These are phyloP conservation scores for Nebria ingens DNA, from an alignment of 1,140 invertebrate genomes.

Conservation along the genomic window DNA sequence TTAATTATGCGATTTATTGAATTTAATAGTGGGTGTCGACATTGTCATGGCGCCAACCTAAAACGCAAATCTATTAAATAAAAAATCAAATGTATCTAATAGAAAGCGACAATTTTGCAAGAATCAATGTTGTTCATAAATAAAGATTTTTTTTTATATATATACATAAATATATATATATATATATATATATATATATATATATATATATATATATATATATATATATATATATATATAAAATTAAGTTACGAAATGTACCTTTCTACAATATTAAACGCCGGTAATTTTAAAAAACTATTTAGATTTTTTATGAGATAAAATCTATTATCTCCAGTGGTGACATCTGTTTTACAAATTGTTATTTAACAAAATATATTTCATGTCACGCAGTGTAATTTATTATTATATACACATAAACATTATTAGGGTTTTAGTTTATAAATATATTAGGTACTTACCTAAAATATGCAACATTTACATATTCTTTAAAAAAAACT, in stretches of 20 bases:
- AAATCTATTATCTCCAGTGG: too few species aligned
- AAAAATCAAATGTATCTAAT: background rate
- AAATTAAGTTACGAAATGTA: too few species aligned
- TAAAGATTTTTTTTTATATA: background rate
- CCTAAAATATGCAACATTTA: too few species aligned
- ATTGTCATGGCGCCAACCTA: background rate
- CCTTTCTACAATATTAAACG: background rate
- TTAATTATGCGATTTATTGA: background rate
- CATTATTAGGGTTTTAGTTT: too few species aligned
- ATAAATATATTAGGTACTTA: too few species aligned
- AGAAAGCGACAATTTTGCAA: background rate
- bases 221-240: background rate
- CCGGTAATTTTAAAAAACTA: background rate
- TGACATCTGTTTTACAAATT: too few species aligned
- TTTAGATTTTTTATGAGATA: too few species aligned
- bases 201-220: background rate
- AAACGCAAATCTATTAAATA: too few species aligned
- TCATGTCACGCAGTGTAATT: too few species aligned
- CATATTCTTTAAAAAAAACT: too few species aligned
- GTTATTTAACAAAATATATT: too few species aligned
- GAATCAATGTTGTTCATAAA: background rate
- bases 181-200: background rate
- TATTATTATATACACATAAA: too few species aligned
- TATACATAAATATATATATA: background rate
- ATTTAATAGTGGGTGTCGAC: background rate